Conservation (phyloP, 1,140 invertebrate genomes). For the Choristoneura fumiferana region DNA sequence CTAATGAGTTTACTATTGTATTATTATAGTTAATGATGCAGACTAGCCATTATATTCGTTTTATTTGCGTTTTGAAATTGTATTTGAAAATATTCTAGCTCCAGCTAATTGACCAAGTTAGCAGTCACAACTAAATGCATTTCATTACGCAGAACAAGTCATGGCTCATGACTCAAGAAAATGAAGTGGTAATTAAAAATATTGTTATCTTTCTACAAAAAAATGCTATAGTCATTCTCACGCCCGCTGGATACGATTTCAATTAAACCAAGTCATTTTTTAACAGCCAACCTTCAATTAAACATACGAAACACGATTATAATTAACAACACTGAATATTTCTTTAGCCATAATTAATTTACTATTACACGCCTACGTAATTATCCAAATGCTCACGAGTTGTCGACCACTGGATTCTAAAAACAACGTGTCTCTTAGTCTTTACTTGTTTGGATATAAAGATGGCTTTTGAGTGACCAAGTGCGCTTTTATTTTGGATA, state of each 20-base stretch:
- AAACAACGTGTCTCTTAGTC: background rate
- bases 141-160: too few relatives aligned
- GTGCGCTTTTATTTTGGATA: constrained; percentile 9
- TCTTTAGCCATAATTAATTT: constrained; percentile 36
- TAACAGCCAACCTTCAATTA: constrained; percentile 21
- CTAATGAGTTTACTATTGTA: too few relatives aligned
- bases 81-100: too few relatives aligned
- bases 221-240: background rate
- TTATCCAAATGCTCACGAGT: constrained; percentile 28
- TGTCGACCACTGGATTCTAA: background rate
- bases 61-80: too few relatives aligned
- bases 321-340: constrained; percentile 33
- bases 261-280: constrained; percentile 9
- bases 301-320: constrained; percentile 27
- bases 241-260: background rate
- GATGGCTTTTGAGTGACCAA: background rate
- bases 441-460: background rate
- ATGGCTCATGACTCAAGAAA: too few relatives aligned
- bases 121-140: too few relatives aligned
- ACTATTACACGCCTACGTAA: constrained; percentile 33
- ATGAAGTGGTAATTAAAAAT: too few relatives aligned
- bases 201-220: too few relatives aligned
- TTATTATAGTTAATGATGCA: too few relatives aligned
- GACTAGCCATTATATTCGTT: too few relatives aligned
- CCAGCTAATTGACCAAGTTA: too few relatives aligned